Evolutionary conservation across 64 coral and sea anemone genomes (phyloP).

Genomic region (Trachythela sp.): DNA sequence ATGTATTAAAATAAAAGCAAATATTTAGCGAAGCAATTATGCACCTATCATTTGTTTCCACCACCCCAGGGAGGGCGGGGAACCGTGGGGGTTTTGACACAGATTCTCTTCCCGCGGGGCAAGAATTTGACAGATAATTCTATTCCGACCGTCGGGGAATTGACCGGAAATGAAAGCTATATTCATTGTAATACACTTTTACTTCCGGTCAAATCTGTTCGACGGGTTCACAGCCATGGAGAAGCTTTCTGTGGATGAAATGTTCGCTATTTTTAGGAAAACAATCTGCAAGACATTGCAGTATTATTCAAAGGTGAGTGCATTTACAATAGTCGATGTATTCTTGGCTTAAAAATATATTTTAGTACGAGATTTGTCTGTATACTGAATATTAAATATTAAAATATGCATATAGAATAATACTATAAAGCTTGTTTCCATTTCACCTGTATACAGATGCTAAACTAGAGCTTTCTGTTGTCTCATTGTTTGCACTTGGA

Average conservation of each 20-base stretch:
- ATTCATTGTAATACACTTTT: not conserved
- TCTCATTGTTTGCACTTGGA: no score
- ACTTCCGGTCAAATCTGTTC: no score
- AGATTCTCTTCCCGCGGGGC: not conserved
- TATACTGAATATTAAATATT: no score
- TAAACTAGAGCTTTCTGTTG: no score
- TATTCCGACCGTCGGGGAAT: not conserved
- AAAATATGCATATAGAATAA: no score
- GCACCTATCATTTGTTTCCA: conserved; percentile 12
- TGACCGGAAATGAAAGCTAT: not conserved
- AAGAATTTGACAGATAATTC: not conserved
- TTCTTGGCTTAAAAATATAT: not conserved
- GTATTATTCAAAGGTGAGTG: not conserved
- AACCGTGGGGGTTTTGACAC: not conserved
- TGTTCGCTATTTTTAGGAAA: not conserved
- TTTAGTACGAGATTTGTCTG: not conserved
- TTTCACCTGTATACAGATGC: no score
- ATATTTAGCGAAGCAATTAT: no score
- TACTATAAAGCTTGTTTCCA: no score
- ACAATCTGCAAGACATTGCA: not conserved
- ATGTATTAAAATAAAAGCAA: no score
- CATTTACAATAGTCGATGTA: not conserved
- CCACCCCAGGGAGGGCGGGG: not conserved
- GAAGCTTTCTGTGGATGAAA: not conserved
- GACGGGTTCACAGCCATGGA: not conserved